These are phyloP conservation scores for Athene cunicularia DNA, from an alignment of 2,113 vertebrate genomes.

Conservation along the genomic window DNA sequence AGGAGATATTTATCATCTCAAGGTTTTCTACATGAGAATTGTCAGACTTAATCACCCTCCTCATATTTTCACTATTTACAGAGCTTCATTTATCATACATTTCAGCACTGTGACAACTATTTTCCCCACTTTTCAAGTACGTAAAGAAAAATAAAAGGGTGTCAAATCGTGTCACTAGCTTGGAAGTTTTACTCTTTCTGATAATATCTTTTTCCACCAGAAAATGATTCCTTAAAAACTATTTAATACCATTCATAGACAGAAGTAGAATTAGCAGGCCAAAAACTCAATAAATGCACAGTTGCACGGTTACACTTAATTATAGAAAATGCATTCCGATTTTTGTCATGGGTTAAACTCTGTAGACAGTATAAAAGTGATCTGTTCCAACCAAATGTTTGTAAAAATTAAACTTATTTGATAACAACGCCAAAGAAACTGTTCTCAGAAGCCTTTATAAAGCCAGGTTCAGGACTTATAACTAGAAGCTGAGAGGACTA, in stretches of 20 bases:
- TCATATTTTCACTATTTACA: constrained; percentile 78
- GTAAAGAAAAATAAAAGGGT: constrained; percentile 3
- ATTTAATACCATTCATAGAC: background rate
- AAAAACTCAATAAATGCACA: background rate
- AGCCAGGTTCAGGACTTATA: background rate
- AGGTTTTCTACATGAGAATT: constrained; percentile 80
- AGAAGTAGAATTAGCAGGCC: background rate
- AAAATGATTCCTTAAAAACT: background rate
- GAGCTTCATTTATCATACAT: constrained; percentile 76
- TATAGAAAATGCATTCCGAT: background rate
- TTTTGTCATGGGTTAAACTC: background rate
- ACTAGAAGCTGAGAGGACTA: background rate
- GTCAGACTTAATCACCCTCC: constrained; percentile 87
- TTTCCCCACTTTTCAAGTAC: constrained; percentile 13
- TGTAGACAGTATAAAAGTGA: background rate
- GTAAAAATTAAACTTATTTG: background rate
- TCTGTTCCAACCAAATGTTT: background rate
- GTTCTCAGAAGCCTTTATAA: background rate
- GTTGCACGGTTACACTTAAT: background rate
- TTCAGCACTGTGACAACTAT: constrained; percentile 73
- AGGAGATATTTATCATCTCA: constrained; percentile 84
- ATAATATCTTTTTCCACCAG: background rate
- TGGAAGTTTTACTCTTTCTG: background rate
- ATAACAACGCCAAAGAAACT: background rate
- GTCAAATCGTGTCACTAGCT: background rate